Evolutionary conservation across 2,113 vertebrate species (phyloP), one percentile per base, ranked within the genome.

Genomic region (Indri indri): DNA sequence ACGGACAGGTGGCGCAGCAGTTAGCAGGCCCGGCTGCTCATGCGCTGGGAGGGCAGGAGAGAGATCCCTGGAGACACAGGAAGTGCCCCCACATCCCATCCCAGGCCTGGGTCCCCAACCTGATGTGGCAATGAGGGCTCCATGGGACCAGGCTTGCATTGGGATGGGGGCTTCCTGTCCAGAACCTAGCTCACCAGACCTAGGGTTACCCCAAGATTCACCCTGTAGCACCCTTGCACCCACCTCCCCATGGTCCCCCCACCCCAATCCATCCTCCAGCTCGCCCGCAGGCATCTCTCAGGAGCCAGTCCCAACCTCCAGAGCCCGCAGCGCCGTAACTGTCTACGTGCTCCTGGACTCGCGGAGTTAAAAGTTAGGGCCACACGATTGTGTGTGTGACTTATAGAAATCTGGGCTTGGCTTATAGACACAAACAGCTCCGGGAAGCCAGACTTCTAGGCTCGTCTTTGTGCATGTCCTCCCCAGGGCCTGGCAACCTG

Each of bases 1-100:
- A 73, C 13, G 66, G 73, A 96, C 25, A 25, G 97, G 80, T 3
- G 96, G 84, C 18, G 92, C 18, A 52, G 52, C 27, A 63, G 94
- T 96, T 1, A 94, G 96, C 71, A 40, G 77, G 59, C 92, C 90
- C 59, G n/a, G 97, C 89, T 76, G 96, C 94, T 98, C 98, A 98
- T 98, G 92, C 85, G 74, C 99, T 99, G 97, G 65, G 47, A 52
- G 94, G 80, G 50, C 77, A 52, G 70, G 25, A 73, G 25, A 84
- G n/a, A 95, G 73, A 65, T 13, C 14, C 10, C 37, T 45, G 59
- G 86, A 47, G 83, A 14, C 57, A 20, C 79, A 34, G 47, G 23
- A n/a, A 13, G 7, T 0, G 8, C 8, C 42, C 25, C n/a, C 22
- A 10, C 0, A 4, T 17, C 30, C 88, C 23, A 30, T 10, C 54